Conservation (phyloP, 2,113 vertebrate species). For the Microtus pennsylvanicus region DNA sequence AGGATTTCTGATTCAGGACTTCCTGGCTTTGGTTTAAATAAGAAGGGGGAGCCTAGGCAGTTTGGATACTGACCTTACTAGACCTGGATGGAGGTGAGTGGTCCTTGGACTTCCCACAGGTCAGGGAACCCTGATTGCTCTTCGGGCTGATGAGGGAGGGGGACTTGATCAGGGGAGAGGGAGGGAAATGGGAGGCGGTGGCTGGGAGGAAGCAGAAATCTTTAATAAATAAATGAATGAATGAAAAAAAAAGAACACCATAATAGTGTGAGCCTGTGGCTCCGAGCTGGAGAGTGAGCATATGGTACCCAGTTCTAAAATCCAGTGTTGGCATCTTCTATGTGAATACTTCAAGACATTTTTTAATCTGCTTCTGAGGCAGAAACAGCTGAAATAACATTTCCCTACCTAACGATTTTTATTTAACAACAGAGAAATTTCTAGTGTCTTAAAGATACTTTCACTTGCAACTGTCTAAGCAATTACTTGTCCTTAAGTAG, state of each 20-base stretch:
- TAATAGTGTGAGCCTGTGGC: slow-evolving; percentile 33
- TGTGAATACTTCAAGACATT: background rate
- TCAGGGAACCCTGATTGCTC: too few relatives aligned
- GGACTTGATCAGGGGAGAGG: too few relatives aligned
- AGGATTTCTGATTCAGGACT: slow-evolving; percentile 67
- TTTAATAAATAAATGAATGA: too few relatives aligned
- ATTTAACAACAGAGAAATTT: background rate
- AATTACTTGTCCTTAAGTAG: slow-evolving; percentile 44
- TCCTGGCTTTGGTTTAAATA: slow-evolving; percentile 65
- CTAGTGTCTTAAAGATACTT: background rate
- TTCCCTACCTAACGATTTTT: slow-evolving; percentile 36
- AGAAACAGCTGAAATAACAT: background rate
- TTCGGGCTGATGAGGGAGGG: too few relatives aligned
- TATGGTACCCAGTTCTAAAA: slow-evolving; percentile 7
- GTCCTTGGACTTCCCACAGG: too few relatives aligned
- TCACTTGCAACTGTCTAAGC: slow-evolving; percentile 7
- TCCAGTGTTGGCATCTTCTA: background rate
- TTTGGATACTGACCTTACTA: too few relatives aligned
- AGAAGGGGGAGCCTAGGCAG: too few relatives aligned
- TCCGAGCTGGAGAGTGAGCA: background rate
- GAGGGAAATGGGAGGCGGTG: too few relatives aligned
- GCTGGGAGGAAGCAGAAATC: too few relatives aligned
- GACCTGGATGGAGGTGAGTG: too few relatives aligned
- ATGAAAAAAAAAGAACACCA: background rate
- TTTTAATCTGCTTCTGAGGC: background rate